Evolutionary conservation across 2,113 vertebrate genomes (phyloP).

Genomic region (Nanorana parkeri): DNA sequence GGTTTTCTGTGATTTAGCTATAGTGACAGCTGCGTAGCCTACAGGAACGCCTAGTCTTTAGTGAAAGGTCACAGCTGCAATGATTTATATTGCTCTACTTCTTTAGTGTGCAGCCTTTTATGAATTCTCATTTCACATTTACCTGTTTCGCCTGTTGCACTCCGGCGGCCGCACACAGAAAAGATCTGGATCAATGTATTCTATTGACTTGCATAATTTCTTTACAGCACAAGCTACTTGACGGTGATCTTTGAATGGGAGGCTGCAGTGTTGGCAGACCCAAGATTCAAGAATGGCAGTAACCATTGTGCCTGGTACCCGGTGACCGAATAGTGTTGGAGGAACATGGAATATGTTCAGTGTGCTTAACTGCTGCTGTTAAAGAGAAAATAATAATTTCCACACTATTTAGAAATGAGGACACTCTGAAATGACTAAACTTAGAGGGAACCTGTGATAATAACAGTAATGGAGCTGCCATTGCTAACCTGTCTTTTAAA

Average conservation of each 20-base stretch:
- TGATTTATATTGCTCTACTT: constrained; percentile 23
- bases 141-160: constrained; percentile 12
- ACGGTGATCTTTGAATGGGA: constrained; percentile 7
- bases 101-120: constrained; percentile 4
- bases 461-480: no score
- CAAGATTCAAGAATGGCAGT: background rate
- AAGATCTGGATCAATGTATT: constrained; percentile 31
- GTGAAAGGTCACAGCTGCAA: constrained; percentile 21
- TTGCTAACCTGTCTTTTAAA: no score
- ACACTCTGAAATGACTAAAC: no score
- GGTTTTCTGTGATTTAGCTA: background rate
- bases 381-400: no score
- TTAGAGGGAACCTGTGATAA: no score
- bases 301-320: background rate
- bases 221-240: constrained; percentile 29
- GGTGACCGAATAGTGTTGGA: no score
- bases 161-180: background rate
- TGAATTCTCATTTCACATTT: constrained; percentile 18
- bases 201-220: constrained; percentile 42
- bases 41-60: constrained; percentile 17
- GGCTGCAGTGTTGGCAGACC: background rate
- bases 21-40: background rate
- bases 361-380: no score
- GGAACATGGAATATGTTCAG: no score
- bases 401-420: no score